Evolutionary conservation across 1,140 invertebrate species (phyloP), one percentile per base, ranked within the genome.

Genomic region (Trichonephila clavata): DNA sequence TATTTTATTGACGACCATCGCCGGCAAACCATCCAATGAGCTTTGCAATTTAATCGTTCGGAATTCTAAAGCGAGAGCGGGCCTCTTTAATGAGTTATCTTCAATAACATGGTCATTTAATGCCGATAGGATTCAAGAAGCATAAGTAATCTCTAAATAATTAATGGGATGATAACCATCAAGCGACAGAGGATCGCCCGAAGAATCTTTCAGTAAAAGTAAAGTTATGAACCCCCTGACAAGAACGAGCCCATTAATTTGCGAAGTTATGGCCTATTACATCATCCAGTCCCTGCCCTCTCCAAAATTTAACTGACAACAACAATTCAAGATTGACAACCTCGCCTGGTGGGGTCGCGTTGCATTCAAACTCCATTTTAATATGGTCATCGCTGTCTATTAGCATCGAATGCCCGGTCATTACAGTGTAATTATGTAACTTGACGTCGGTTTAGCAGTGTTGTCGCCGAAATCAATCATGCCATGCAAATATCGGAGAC

Each of bases 381-480:
- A 59, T 83, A 83, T 77, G 68, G 68, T 77, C 68, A 77, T 83
- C 39, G 81, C 21, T 59, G 50, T 83, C 81, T 83, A 83, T 83
- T 83, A 83, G 81, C 81, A 59, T 83, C 21, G 81, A 83, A 83
- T 83, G 81, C 81, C 81, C 24, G 81, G 24, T 83, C 81, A 83
- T 83, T 83, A 83, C 39, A 50, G 39, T 59, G 39, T 83, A 83
- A 83, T 83, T 83, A 83, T 83, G 81, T 83, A 83, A 83, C 81
- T 83, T 83, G 81, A 83, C 81, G 50, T 83, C 81, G 81, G 81
- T 83, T 83, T 83, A 50, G 81, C 21, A 83, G 81, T 77, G 68
- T 32, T 77, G 68, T 77, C 27, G 81, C 21, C 50, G 50, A 83
- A 83, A 83, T 83, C 81, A 83, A 83, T 83, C 81, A 83, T 59